Conservation (phyloP, 2,113 vertebrate species). For the Cepphus grylle region DNA sequence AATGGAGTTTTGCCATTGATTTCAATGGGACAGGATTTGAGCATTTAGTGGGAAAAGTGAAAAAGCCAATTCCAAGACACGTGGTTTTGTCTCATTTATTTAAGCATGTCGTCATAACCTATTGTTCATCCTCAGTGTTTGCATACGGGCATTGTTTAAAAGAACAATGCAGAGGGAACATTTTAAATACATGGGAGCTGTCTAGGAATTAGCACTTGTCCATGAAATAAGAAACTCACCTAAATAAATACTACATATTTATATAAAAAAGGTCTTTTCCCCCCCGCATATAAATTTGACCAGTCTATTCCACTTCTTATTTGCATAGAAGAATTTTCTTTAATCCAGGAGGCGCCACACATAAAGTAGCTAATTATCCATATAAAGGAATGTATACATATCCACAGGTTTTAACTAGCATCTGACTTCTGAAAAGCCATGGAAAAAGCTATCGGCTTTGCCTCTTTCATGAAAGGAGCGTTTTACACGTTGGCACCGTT, state of each 20-base stretch:
- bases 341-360: conserved; percentile 82
- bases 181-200: neutral
- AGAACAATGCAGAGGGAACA: neutral
- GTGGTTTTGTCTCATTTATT: neutral
- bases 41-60: neutral
- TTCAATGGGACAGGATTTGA: neutral
- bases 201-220: conserved; percentile 30
- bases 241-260: conserved; percentile 48
- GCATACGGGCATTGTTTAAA: neutral
- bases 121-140: neutral
- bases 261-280: conserved; percentile 18
- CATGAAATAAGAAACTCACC: neutral
- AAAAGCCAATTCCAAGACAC: neutral
- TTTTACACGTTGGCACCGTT: neutral
- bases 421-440: conserved; percentile 63
- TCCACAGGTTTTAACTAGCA: conserved; percentile 79
- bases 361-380: conserved; percentile 74
- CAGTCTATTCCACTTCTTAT: conserved; percentile 42
- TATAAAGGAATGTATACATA: conserved; percentile 71
- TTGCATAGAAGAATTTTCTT: conserved; percentile 72
- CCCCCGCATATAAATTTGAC: conserved; percentile 34
- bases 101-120: neutral
- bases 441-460: conserved; percentile 61
- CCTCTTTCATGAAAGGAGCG: conserved; percentile 39
- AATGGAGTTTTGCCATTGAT: neutral